These are phyloP conservation scores for Anthopleura xanthogrammica DNA, from an alignment of 92 coral and sea anemone species.

Conservation along the genomic window DNA sequence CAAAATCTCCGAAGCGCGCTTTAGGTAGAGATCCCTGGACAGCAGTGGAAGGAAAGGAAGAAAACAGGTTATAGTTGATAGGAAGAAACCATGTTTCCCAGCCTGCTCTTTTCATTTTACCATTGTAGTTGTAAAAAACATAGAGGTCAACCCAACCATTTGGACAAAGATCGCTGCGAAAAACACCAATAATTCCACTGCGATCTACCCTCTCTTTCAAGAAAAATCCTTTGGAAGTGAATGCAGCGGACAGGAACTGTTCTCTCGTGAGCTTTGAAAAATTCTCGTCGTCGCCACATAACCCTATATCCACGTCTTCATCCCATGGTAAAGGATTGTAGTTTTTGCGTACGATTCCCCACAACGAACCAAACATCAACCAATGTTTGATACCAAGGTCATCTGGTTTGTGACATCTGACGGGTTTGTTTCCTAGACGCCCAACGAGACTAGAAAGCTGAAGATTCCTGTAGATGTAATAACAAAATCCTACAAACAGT, in stretches of 20 bases:
- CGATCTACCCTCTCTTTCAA: constrained; percentile 17
- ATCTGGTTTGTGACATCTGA: constrained; percentile 7
- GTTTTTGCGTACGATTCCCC: constrained; percentile 48
- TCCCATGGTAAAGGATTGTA: constrained; percentile 63
- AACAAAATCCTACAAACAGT: background rate
- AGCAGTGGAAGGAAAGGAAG: constrained; percentile 30
- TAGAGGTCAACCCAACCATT: background rate
- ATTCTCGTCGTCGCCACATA: constrained; percentile 25
- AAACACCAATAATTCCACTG: background rate
- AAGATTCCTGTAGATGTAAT: constrained; percentile 12
- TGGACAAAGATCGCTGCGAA: background rate
- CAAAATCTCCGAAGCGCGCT: constrained; percentile 27
- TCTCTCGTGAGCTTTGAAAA: constrained; percentile 25
- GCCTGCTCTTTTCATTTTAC: constrained; percentile 34
- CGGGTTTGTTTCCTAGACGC: background rate
- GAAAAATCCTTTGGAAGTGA: constrained; percentile 29
- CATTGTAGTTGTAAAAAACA: constrained; percentile 21
- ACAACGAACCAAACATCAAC: constrained; percentile 53
- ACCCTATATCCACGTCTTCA: constrained; percentile 50
- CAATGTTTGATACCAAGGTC: constrained; percentile 37
- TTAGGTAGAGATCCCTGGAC: constrained; percentile 36
- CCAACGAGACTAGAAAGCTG: background rate
- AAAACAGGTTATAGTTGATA: constrained; percentile 15
- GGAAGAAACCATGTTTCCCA: constrained; percentile 34
- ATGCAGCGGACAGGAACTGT: constrained; percentile 33